Evolutionary conservation across 2,113 vertebrate genomes (phyloP).

Genomic region (Chroicocephalus ridibundus): DNA sequence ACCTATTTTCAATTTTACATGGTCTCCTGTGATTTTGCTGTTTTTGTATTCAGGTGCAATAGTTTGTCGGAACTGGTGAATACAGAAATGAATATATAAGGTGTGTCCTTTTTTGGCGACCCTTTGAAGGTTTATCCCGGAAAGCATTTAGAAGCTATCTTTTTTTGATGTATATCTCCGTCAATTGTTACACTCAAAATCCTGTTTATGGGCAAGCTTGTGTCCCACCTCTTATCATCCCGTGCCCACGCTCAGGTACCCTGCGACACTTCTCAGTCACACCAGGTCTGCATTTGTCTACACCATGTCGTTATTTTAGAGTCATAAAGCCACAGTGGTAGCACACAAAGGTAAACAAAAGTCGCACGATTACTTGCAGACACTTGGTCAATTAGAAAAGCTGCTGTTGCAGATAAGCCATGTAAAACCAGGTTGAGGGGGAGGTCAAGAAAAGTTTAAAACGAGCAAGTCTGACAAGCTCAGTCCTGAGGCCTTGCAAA

Average conservation of each 20-base stretch:
- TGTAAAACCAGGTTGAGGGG: not conserved
- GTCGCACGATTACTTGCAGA: not conserved
- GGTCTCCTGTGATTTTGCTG: not conserved
- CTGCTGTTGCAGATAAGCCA: not conserved
- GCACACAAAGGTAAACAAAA: not conserved
- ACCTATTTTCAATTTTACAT: not conserved
- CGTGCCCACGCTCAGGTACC: not conserved
- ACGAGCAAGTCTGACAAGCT: not conserved
- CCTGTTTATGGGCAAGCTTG: not conserved
- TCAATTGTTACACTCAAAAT: not conserved
- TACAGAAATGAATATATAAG: not conserved
- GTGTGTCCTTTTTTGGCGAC: not conserved
- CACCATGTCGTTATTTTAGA: accelerated
- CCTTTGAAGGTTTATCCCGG: not conserved
- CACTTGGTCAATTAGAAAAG: not conserved
- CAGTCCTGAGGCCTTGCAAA: not conserved
- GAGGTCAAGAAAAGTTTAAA: not conserved
- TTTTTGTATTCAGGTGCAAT: not conserved
- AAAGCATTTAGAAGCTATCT: not conserved
- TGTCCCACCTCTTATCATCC: not conserved
- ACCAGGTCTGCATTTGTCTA: not conserved
- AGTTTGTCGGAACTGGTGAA: not conserved
- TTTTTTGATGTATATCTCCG: not conserved
- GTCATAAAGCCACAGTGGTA: not conserved
- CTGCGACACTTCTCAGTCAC: not conserved